Evolutionary conservation across 1,140 invertebrate species (phyloP), one percentile per base, ranked within the genome.

Genomic region (Zaprionus tsacasi): DNA sequence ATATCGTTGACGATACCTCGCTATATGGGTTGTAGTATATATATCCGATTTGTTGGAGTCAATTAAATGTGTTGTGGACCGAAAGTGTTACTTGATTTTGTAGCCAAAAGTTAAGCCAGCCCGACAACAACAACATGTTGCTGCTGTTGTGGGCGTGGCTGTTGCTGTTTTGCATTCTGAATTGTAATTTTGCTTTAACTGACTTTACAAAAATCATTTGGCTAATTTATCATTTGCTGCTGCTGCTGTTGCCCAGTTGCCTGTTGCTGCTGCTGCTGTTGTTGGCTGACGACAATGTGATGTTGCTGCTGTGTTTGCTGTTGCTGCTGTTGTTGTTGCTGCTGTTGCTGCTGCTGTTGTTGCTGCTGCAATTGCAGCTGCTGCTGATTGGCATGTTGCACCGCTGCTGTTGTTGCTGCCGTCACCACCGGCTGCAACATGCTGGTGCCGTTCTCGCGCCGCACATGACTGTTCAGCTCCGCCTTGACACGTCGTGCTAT

Each of bases 401-500:
- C 65, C 1, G 87, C 86, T 1, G 86, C 79, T 1, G 89, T 85
- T 8, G 82, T 90, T 15, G 91, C 90, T 56, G 89, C 78, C 11
- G 91, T 85, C 0, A 90, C 91, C 11, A 91, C 88, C 1, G 91
- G 91, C 36, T 92, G 91, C 71, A 92, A 38, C 91, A 92, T 91
- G 33, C 88, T 92, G 25, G 88, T 91, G 11, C 89, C 89, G 10
- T 91, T 86, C 57, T 92, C 91, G 6, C 89, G 73, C 17, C 92
- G 76, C 66, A 92, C 91, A 63, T 92, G 89, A 15, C 91, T 94
- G 76, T 96, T 95, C 76, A 98, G 94, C 93, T 97, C 96, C 1
- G 96, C 96, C 87, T 97, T 97, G 8, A 97, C 96, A 48, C 96
- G 94, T 35, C 96, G 94, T 11, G 96, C 96, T 70, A 96, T 96